These are phyloP conservation scores for Teinopalpus imperialis DNA, from an alignment of 2,888 invertebrate species.

Conservation along the genomic window DNA sequence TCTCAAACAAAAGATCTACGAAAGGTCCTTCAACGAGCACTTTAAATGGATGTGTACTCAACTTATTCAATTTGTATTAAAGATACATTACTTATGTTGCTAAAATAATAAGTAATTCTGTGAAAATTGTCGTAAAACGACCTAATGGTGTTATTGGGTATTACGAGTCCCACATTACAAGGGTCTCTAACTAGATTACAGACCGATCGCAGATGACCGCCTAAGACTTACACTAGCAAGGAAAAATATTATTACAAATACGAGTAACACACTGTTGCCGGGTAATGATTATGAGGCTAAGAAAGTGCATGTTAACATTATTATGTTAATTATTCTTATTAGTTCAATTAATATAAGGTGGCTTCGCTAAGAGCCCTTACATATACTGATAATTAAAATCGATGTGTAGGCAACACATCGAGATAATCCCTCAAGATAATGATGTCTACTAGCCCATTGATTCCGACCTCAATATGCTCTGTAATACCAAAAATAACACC, in stretches of 20 bases:
- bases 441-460: too few relatives aligned
- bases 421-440: too few relatives aligned
- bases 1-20: not conserved
- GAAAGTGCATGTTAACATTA: not conserved
- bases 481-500: too few relatives aligned
- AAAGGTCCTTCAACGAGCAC: not conserved
- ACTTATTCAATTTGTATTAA: slow-evolving; percentile 7
- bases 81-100: not conserved
- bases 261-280: too few relatives aligned
- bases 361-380: too few relatives aligned
- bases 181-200: slow-evolving; percentile 48
- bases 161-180: slow-evolving; percentile 34
- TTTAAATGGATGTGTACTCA: not conserved
- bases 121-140: slow-evolving; percentile 47
- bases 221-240: not conserved
- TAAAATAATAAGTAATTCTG: too few relatives aligned
- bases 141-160: slow-evolving; percentile 43
- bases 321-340: not conserved
- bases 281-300: too few relatives aligned
- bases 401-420: too few relatives aligned
- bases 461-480: too few relatives aligned
- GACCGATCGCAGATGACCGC: slow-evolving; percentile 3
- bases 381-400: too few relatives aligned
- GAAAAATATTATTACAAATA: slow-evolving; percentile 1
- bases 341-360: too few relatives aligned